Evolutionary conservation across 2,888 invertebrate species (phyloP).

Genomic region (Lacanobia wlatinum): DNA sequence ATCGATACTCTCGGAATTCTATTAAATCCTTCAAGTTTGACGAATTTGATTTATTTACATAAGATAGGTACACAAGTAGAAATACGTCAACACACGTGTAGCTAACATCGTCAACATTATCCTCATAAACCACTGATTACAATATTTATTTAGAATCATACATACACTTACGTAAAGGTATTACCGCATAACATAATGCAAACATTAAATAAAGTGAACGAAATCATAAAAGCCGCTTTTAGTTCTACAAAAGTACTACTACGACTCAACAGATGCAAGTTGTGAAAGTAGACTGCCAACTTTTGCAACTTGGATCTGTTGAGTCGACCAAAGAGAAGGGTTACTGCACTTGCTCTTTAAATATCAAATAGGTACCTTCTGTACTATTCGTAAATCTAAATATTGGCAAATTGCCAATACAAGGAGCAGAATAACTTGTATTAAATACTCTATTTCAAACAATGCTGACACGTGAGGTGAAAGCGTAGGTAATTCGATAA

Average conservation of each 20-base stretch:
- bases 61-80: constrained; percentile 14
- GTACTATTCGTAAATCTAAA: constrained; percentile 18
- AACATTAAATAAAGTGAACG: background rate
- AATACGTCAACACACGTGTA: constrained; percentile 10
- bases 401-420: constrained; percentile 32
- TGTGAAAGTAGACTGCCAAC: background rate
- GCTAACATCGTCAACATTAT: constrained; percentile 15
- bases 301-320: background rate
- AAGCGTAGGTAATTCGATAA: constrained; percentile 21
- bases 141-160: constrained; percentile 17
- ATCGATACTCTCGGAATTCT: background rate
- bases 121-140: constrained; percentile 23
- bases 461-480: background rate
- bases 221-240: constrained; percentile 3
- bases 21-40: background rate
- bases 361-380: constrained; percentile 10
- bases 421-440: constrained; percentile 7
- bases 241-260: background rate
- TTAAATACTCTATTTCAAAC: constrained; percentile 5
- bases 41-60: constrained; percentile 28
- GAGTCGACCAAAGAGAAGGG: background rate
- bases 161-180: constrained; percentile 8
- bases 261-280: too few relatives aligned
- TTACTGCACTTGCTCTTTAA: constrained; percentile 20
- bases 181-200: background rate